Evolutionary conservation across 2,113 vertebrate species (phyloP).

Genomic region (Columba livia): DNA sequence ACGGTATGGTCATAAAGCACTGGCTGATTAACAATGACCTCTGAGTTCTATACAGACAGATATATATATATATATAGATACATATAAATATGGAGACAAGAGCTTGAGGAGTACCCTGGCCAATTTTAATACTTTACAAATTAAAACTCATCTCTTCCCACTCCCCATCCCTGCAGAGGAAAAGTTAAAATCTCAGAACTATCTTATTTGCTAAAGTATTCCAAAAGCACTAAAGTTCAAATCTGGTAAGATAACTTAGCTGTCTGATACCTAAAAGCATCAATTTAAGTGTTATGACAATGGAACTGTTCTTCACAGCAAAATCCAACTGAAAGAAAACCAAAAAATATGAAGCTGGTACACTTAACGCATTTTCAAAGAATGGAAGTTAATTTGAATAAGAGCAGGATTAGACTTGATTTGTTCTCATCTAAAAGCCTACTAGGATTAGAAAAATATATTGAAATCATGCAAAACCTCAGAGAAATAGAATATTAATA

Average conservation of each 20-base stretch:
- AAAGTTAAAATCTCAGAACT: background rate
- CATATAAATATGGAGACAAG: background rate
- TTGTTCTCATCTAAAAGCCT: background rate
- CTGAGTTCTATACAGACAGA: background rate
- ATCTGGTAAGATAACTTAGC: background rate
- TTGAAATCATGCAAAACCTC: constrained; percentile 27
- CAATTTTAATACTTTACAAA: background rate
- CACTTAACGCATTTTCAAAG: background rate
- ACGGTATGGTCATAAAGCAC: background rate
- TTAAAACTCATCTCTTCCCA: background rate
- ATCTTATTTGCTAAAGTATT: background rate
- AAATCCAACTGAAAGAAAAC: background rate
- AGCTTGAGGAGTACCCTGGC: background rate
- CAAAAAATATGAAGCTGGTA: background rate
- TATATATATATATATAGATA: background rate
- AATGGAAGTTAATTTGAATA: background rate
- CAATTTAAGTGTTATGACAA: background rate
- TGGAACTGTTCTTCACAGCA: background rate
- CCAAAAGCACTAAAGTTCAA: background rate
- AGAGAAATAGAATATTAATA: constrained; percentile 3
- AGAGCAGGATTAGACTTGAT: background rate
- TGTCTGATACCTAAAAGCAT: background rate
- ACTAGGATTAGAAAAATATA: background rate
- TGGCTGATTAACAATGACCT: background rate
- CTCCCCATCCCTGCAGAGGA: background rate